phyloP scores from a whole-genome alignment of 2,113 vertebrate species.

The Amphilophus citrinellus region DNA sequence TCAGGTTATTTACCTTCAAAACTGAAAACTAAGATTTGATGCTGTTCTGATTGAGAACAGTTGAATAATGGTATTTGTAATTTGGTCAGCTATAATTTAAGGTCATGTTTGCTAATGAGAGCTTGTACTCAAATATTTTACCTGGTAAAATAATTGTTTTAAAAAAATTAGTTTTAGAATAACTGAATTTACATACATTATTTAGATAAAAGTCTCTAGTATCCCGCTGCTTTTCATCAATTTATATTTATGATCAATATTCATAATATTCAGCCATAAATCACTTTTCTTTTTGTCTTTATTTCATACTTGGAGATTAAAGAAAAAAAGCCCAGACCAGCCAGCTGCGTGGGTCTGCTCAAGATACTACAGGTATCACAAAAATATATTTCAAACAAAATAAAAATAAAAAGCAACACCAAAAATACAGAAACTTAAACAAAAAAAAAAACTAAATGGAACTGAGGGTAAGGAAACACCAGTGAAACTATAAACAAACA shows the following conservation, averaged over 20 bases:
- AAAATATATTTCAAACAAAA: background rate
- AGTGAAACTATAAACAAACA: background rate
- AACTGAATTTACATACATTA: background rate
- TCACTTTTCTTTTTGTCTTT: background rate
- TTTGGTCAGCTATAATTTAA: background rate
- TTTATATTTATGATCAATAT: background rate
- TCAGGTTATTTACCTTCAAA: background rate
- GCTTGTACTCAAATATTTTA: too few species aligned
- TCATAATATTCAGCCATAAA: background rate
- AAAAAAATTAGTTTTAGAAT: background rate
- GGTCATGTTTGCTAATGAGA: too few species aligned
- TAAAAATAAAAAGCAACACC: background rate
- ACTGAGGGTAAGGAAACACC: too few species aligned
- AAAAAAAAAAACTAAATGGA: background rate
- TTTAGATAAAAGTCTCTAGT: background rate
- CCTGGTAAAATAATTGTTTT: background rate
- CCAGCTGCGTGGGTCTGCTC: accelerated
- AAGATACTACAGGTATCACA: background rate
- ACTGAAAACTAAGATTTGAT: background rate
- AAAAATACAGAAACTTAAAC: background rate
- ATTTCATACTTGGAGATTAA: background rate
- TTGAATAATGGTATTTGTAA: background rate
- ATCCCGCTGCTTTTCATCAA: background rate
- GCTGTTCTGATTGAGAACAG: too few species aligned
- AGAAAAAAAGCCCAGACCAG: background rate